Evolutionary conservation across 2,888 invertebrate species (phyloP), one percentile per base, ranked within the genome.

Genomic region (Mechanitis mazaeus): DNA sequence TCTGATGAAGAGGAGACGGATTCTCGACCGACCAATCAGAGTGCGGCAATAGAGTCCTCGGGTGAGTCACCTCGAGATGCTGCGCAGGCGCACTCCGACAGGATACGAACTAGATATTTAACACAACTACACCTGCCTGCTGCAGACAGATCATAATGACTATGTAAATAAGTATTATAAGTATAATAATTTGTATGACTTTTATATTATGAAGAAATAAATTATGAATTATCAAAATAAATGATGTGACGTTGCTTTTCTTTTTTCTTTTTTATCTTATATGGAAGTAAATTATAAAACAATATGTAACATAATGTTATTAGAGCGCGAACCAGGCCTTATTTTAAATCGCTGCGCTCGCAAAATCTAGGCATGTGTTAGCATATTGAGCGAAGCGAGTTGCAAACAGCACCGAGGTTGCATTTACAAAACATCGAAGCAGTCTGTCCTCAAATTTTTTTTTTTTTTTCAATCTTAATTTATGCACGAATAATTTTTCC

Each of bases 21-120:
- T 64, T 75, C 80, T 2, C 68, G 75, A 33, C 67, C 69, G 45
- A 69, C 72, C 2, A 47, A 38, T 38, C 42, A 38, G 55, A 47
- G 5, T 12, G 38, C 50, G 3, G 38, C 50, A 45, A 47, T n/a
- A 5, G 53, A 59, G 45, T 31, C 28, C 11, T n/a, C n/a, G 12
- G 72, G 76, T 5, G 73, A 75, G 20, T 60, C 71, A 55, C 65
- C 72, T 3, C 74, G 79, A 46, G 82, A 85, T 59, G 69, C 76
- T 1, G 74, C 84, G 7, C 80, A 75, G 58, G 77, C 75, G 12
- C 84, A 86, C 63, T 89, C 90, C 2, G 84, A 89, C 71, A 81
- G 91, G 64, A 91, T 91, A 71, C 85, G 91, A 69, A 84, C 82
- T 68, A 78, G 87, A 78, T 91, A 91, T 72, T 78, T 91, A 71